These are phyloP conservation scores for Uloborus diversus DNA, from an alignment of 1,140 invertebrate genomes.

Conservation along the genomic window DNA sequence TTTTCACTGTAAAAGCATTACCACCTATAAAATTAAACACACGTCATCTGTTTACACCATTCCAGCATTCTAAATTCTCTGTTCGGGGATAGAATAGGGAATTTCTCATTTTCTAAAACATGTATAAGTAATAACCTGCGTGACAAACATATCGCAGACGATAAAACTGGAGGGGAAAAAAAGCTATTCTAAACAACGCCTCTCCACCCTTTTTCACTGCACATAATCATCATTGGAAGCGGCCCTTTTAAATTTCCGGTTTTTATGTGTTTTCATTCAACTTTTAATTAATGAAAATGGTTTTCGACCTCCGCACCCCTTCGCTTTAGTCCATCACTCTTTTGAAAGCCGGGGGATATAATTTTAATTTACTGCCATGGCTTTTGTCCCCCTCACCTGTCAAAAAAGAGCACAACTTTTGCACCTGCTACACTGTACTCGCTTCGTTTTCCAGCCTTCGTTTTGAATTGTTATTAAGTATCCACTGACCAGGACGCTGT, in stretches of 20 bases:
- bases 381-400: constrained; percentile 14
- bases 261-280: constrained; percentile 54
- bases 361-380: constrained; percentile 49
- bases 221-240: constrained; percentile 43
- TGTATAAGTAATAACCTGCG: constrained; percentile 16
- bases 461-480: constrained; percentile 49
- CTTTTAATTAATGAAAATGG: constrained; percentile 56
- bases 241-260: constrained; percentile 55
- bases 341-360: not conserved
- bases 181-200: not conserved
- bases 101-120: too few species aligned
- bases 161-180: not conserved
- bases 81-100: too few species aligned
- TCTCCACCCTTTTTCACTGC: not conserved
- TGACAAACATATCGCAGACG: constrained; percentile 29
- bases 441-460: not conserved
- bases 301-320: constrained; percentile 18
- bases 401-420: constrained; percentile 17
- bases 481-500: constrained; percentile 13
- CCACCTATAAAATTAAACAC: too few species aligned
- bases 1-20: too few species aligned
- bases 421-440: constrained; percentile 1
- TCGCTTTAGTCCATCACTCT: not conserved
- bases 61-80: too few species aligned
- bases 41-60: too few species aligned